Percentiles rank a stretch among this genome's conserved stretches.
These are phyloP conservation scores for Chrysomallon squamiferum DNA, from an alignment of 1,140 invertebrate genomes.

Conservation along the genomic window DNA sequence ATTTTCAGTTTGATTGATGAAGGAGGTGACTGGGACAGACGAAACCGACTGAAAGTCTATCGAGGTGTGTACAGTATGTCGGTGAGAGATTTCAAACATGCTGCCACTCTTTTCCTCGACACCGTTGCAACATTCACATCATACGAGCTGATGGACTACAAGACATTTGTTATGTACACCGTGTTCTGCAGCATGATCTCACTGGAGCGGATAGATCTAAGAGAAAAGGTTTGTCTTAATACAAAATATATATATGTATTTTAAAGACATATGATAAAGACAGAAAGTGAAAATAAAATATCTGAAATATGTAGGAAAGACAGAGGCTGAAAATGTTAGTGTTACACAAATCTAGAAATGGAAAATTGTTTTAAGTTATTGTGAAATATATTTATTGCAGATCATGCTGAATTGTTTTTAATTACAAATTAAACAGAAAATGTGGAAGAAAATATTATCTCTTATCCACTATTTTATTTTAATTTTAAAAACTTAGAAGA, in stretches of 20 bases:
- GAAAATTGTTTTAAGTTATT: too few species aligned
- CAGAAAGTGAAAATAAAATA: too few species aligned
- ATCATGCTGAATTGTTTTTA: too few species aligned
- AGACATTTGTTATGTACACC: slow-evolving; percentile 88
- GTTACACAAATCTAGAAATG: background rate
- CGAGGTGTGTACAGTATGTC: slow-evolving; percentile 94
- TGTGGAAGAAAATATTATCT: too few species aligned
- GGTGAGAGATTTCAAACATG: slow-evolving; percentile 94
- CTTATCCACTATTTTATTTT: too few species aligned
- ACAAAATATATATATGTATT: too few species aligned
- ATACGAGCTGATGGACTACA: slow-evolving; percentile 98
- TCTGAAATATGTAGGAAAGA: too few species aligned
- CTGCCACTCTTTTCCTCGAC: slow-evolving; percentile 94
- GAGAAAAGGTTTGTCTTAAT: slow-evolving; percentile 73
- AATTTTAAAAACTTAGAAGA: too few species aligned
- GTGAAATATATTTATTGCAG: too few species aligned
- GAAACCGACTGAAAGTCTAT: slow-evolving; percentile 90
- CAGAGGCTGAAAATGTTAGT: too few species aligned
- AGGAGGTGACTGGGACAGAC: slow-evolving; percentile 98
- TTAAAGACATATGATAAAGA: too few species aligned
- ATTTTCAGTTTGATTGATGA: slow-evolving; percentile 83
- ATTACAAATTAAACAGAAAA: too few species aligned
- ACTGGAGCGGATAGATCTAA: slow-evolving; percentile 80
- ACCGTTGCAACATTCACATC: slow-evolving; percentile 99
- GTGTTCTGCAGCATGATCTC: slow-evolving; percentile 88